A percentile compares a stretch with the other conserved stretches of the same genome.
phyloP scores from a whole-genome alignment of 2,113 vertebrate species.

The Thermophis baileyi region DNA sequence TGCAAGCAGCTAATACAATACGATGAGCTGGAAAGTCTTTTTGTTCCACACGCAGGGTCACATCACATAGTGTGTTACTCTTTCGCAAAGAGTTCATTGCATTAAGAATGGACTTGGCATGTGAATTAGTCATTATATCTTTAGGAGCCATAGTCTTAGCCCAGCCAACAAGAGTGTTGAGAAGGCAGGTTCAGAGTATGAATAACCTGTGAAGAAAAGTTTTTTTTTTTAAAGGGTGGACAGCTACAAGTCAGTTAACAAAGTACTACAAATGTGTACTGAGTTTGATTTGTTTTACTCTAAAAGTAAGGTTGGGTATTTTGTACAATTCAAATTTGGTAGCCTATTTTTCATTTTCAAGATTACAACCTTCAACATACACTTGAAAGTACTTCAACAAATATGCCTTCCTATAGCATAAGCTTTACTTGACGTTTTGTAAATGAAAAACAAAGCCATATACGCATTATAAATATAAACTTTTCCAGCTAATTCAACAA shows the following conservation, averaged over 20 bases:
- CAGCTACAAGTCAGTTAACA: no score
- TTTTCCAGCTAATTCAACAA: neutral
- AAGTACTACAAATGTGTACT: neutral
- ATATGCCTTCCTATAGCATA: neutral
- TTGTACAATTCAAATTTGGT: neutral
- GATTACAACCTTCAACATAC: neutral
- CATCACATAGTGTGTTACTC: conserved; percentile 96
- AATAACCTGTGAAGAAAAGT: conserved; percentile 5
- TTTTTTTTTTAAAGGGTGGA: neutral
- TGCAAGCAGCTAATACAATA: conserved; percentile 96
- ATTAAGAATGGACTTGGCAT: conserved; percentile 97
- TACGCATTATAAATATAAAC: neutral
- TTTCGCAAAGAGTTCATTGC: conserved; percentile 96
- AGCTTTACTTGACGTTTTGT: neutral
- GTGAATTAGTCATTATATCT: conserved; percentile 99
- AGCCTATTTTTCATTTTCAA: neutral
- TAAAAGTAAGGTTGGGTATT: neutral
- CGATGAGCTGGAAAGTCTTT: conserved; percentile 95
- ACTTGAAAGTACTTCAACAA: neutral
- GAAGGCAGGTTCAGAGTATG: conserved; percentile 3
- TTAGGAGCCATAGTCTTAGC: conserved; percentile 89
- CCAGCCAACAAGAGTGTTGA: conserved; percentile 43
- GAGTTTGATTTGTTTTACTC: neutral
- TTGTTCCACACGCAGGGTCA: conserved; percentile 92
- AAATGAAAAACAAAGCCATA: neutral